Evolutionary conservation across 1,140 invertebrate species (phyloP), one percentile per base, ranked within the genome.

Genomic region (Linepithema humile): DNA sequence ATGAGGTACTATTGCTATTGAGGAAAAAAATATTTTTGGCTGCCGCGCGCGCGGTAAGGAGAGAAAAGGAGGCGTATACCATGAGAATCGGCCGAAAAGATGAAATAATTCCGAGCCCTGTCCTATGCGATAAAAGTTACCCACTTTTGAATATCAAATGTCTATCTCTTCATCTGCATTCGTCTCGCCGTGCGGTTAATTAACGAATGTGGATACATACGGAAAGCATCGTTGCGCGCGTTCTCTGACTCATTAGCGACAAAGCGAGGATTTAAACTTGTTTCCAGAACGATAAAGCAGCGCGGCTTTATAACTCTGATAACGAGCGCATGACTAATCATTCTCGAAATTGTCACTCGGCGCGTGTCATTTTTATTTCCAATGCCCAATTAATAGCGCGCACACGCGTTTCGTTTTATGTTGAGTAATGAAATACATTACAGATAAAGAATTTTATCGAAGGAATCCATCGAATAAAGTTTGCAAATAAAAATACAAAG

Each of bases 261-360:
- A 53, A 77, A 77, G 43, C 43, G 74, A 12, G 7, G 43, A 17
- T 77, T 77, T 65, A 77, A 77, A 77, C 43, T 67, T 77, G 43
- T 67, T 77, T 65, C 32, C 32, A 23, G 12, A 38, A 77, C 29
- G 32, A 53, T 77, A 38, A 77, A 77, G 62, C 43, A 29, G 2
- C 15, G 15, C 32, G 60, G 32, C 45, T 40, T 77, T 67, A 20
- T 77, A 67, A 67, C 20, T 77, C 29, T 38, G 60, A 65, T 77
- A 77, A 77, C 29, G 29, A 77, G 40, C 32, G 9, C 38, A 50
- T 77, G 45, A 77, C 43, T 77, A 77, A 77, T 77, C 60, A 65
- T 65, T 65, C 60, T 50, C 43, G 15, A 77, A 77, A 65, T 77
- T 77, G 43, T 65, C 60, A 15, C 32, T 38, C 45, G 43, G 5